Conservation (phyloP, 2,888 invertebrate species). For the Torymus texanus region DNA sequence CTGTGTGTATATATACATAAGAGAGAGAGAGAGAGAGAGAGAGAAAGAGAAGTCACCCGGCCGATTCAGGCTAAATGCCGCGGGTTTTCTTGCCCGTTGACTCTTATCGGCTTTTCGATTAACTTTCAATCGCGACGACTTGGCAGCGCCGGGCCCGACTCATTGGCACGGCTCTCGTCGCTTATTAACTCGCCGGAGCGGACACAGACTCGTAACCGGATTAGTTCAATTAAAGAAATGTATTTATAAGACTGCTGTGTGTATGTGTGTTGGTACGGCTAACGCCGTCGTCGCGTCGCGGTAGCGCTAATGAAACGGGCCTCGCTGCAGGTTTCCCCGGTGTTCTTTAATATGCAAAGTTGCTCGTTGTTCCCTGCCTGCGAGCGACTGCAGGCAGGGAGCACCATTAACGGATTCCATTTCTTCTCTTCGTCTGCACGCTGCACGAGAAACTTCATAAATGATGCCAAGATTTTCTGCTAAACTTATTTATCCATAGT, state of each 20-base stretch:
- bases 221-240: constrained; percentile 61
- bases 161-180: constrained; percentile 41
- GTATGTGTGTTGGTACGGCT: not conserved
- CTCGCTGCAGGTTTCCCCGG: constrained; percentile 48
- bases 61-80: too few species aligned
- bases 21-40: not conserved
- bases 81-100: constrained; percentile 5
- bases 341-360: constrained; percentile 71
- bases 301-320: constrained; percentile 55
- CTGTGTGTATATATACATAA: constrained; percentile 14
- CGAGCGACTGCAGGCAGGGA: not conserved
- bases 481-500: not conserved
- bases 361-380: constrained; percentile 58
- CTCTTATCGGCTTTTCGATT: constrained; percentile 60
- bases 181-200: constrained; percentile 43
- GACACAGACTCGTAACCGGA: constrained; percentile 46
- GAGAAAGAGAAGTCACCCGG: too few species aligned
- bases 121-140: constrained; percentile 64
- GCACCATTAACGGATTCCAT: constrained; percentile 32
- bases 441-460: constrained; percentile 1
- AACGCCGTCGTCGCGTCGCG: constrained; percentile 18
- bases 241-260: constrained; percentile 40
- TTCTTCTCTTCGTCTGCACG: constrained; percentile 16
- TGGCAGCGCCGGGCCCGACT: constrained; percentile 54
- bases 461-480: constrained; percentile 3